Conservation (phyloP, 2,113 vertebrate genomes). For the Telmatochromis brachygnathus region DNA sequence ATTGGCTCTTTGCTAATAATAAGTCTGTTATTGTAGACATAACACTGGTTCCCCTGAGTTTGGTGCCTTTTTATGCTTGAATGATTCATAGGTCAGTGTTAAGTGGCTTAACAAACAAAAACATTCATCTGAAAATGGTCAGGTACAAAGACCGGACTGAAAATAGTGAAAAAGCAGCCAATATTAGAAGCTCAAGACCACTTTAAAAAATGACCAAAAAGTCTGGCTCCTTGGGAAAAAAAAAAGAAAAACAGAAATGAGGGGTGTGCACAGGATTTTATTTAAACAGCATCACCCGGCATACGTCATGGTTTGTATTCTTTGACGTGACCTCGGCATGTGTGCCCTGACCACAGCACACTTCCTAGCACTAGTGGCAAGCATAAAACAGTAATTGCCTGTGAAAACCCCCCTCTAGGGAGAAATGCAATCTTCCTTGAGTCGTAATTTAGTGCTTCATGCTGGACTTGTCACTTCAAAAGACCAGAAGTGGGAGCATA, state of each 20-base stretch:
- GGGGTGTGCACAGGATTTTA: background rate
- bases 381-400: slow-evolving; percentile 10
- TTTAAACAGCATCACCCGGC: background rate
- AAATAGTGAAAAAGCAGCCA: background rate
- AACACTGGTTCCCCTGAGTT: background rate
- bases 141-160: background rate
- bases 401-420: slow-evolving; percentile 2
- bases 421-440: background rate
- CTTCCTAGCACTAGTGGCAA: slow-evolving; percentile 1
- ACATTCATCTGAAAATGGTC: background rate
- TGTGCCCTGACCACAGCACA: slow-evolving; percentile 14
- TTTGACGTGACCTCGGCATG: slow-evolving; percentile 1
- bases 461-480: slow-evolving; percentile 30
- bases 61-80: background rate
- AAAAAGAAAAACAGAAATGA: background rate
- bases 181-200: background rate
- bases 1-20: background rate
- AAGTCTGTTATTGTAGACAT: background rate
- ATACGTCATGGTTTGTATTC: background rate
- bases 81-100: background rate
- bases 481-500: background rate
- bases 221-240: fast-evolving
- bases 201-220: background rate
- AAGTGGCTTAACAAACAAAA: background rate
- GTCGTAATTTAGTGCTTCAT: slow-evolving; percentile 5